Conservation (phyloP, 2,888 invertebrate genomes). For the Ennomos erosarius region DNA sequence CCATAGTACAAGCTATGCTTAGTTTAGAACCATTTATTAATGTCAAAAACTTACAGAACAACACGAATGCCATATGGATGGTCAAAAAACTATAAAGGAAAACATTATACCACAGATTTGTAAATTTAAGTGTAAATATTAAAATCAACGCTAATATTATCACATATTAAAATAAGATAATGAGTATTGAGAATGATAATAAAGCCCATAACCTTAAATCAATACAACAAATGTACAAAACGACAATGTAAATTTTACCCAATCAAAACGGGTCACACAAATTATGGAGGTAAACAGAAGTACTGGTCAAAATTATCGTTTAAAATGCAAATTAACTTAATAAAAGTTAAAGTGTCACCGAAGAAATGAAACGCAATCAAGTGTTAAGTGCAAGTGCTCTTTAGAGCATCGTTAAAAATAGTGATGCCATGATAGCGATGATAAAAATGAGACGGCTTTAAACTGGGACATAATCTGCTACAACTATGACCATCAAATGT, state of each 20-base stretch:
- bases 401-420: conserved; percentile 24
- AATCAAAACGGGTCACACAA: conserved; percentile 21
- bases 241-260: conserved; percentile 11
- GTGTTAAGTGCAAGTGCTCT: conserved; percentile 46
- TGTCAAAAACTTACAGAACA: too few relatives aligned
- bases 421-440: conserved; percentile 10
- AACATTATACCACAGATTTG: too few relatives aligned
- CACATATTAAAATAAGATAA: too few relatives aligned
- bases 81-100: too few relatives aligned
- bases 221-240: conserved; percentile 7
- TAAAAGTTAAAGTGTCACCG: conserved; percentile 46
- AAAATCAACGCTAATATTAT: too few relatives aligned
- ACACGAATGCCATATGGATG: too few relatives aligned
- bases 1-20: too few relatives aligned
- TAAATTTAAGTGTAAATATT: too few relatives aligned
- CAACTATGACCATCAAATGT: too few relatives aligned
- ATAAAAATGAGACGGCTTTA: conserved; percentile 8
- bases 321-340: conserved; percentile 47
- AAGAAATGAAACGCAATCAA: conserved; percentile 49
- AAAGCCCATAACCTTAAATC: conserved; percentile 6
- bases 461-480: too few relatives aligned
- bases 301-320: conserved; percentile 19
- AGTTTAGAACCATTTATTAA: too few relatives aligned
- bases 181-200: not conserved
- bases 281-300: conserved; percentile 27